Evolutionary conservation across 2,888 invertebrate genomes (phyloP).

Genomic region (Ceriagrion tenellum): DNA sequence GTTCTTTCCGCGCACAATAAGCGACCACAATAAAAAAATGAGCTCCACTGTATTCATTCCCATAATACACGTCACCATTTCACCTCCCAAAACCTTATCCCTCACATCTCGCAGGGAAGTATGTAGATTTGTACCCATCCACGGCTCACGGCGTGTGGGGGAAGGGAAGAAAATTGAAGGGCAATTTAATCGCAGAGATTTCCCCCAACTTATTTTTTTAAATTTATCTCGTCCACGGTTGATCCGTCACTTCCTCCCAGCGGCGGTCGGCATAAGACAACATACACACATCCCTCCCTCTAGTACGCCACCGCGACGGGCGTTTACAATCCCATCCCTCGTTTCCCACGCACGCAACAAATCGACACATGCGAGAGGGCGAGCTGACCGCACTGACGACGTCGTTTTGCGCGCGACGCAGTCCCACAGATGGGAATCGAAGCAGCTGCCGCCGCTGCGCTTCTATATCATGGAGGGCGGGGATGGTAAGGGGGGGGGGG

Average conservation of each 20-base stretch:
- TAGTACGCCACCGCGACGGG: background rate
- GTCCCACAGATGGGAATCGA: conserved; percentile 36
- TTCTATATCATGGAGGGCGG: background rate
- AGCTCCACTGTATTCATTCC: no score
- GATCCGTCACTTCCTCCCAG: background rate
- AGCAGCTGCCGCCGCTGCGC: conserved; percentile 21
- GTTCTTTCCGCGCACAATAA: no score
- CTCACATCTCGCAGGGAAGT: no score
- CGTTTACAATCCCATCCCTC: background rate
- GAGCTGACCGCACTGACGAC: conserved; percentile 2
- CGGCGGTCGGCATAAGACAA: background rate
- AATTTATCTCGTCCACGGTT: background rate
- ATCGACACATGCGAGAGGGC: background rate
- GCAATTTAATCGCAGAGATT: background rate
- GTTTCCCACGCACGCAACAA: conserved; percentile 21
- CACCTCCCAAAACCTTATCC: no score
- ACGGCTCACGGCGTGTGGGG: background rate
- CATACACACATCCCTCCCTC: background rate
- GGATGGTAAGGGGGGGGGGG: background rate
- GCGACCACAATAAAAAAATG: no score
- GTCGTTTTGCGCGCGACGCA: background rate
- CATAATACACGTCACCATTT: no score
- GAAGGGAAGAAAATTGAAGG: background rate
- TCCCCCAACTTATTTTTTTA: no score
- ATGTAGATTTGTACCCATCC: background rate